These are phyloP conservation scores for Mythimna lalbum DNA, from an alignment of 2,888 invertebrate species.

Conservation along the genomic window DNA sequence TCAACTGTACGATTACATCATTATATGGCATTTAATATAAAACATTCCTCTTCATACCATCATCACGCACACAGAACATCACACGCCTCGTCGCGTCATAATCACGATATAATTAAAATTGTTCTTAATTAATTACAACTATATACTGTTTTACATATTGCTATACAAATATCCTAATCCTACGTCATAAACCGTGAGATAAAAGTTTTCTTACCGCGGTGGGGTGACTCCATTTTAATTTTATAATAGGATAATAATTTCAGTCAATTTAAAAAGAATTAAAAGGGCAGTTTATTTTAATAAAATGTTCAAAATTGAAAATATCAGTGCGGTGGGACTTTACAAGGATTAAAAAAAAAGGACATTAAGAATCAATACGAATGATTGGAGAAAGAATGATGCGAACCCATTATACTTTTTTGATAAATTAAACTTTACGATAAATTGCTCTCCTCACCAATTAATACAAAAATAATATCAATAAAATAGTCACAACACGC, in stretches of 20 bases:
- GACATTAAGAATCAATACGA: constrained; percentile 2
- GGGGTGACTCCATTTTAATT: constrained; percentile 14
- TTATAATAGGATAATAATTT: background rate
- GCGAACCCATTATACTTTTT: background rate
- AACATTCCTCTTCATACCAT: constrained; percentile 29
- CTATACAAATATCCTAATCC: constrained; percentile 33
- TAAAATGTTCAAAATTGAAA: background rate
- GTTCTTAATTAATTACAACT: constrained; percentile 45
- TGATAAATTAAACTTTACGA: background rate
- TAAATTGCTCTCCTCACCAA: constrained; percentile 1
- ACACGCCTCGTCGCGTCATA: constrained; percentile 12
- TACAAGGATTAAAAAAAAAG: background rate
- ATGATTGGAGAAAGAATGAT: background rate
- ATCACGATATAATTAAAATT: constrained; percentile 36
- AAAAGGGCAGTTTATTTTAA: background rate
- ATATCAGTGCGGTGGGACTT: constrained; percentile 6
- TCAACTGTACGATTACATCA: constrained; percentile 49
- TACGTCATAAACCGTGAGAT: constrained; percentile 27
- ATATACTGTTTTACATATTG: constrained; percentile 60
- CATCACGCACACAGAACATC: constrained; percentile 25
- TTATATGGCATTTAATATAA: constrained; percentile 63
- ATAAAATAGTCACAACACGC: constrained; percentile 13
- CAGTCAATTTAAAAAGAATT: constrained; percentile 2
- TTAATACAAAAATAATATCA: too few species aligned
- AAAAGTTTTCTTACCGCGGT: constrained; percentile 17